Conservation (phyloP, 1,140 invertebrate genomes). For the Mizuhopecten yessoensis region DNA sequence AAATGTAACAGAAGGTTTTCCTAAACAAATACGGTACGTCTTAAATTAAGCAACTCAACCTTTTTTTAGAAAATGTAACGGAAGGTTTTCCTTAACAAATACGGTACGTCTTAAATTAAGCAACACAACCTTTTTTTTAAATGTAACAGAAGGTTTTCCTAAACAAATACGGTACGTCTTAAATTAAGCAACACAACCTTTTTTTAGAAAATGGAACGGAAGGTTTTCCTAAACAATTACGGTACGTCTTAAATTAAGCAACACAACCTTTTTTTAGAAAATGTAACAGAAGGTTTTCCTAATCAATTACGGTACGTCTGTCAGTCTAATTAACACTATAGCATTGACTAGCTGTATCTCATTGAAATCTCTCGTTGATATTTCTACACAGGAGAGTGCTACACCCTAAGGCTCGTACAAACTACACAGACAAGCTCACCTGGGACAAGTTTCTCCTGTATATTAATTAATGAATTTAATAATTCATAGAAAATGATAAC, state of each 20-base stretch:
- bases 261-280: neutral
- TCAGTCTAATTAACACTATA: neutral
- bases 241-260: too few species aligned
- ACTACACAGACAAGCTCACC: neutral
- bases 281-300: neutral
- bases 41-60: too few species aligned
- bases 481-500: slow-evolving; percentile 36
- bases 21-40: too few species aligned
- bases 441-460: neutral
- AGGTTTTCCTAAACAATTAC: neutral
- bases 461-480: slow-evolving; percentile 36
- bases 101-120: too few species aligned
- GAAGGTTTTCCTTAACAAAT: too few species aligned
- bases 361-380: neutral
- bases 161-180: too few species aligned
- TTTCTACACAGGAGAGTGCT: neutral
- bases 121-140: too few species aligned
- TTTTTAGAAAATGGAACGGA: neutral
- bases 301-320: neutral
- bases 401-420: neutral
- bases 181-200: too few species aligned
- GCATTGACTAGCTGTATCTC: neutral
- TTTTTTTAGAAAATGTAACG: too few species aligned
- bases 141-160: too few species aligned
- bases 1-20: too few species aligned